Percentiles rank a stretch among this genome's conserved stretches.
phyloP scores from a whole-genome alignment of 2,797 vertebrate genomes.

The Thalassophryne amazonica region DNA sequence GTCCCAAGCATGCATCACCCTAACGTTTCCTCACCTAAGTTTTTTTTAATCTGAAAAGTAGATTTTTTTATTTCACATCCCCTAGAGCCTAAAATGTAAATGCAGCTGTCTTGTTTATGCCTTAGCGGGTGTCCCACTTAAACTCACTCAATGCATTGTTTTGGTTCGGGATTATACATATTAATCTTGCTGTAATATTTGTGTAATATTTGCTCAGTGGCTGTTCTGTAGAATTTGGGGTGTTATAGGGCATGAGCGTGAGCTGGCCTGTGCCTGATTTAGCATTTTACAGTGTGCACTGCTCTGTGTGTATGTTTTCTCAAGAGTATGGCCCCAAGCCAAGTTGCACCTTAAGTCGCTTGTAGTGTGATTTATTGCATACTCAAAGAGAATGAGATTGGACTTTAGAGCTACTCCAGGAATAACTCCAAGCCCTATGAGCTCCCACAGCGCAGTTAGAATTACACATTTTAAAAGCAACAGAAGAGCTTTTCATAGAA shows the following conservation, averaged over 20 bases:
- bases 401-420: conserved; percentile 49
- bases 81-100: conserved; percentile 1
- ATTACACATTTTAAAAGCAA: conserved; percentile 45
- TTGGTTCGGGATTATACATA: conserved; percentile 54
- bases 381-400: conserved; percentile 58
- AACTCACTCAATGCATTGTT: conserved; percentile 48
- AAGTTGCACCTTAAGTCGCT: conserved; percentile 60
- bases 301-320: conserved; percentile 29
- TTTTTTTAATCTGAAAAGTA: conserved; percentile 7
- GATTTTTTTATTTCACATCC: conserved; percentile 23
- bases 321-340: conserved; percentile 43
- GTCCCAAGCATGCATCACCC: conserved; percentile 2
- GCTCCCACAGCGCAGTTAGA: conserved; percentile 31
- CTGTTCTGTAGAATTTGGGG: conserved; percentile 34
- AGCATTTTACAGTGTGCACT: conserved; percentile 26
- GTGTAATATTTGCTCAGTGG: conserved; percentile 46
- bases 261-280: conserved; percentile 40
- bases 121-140: conserved; percentile 46
- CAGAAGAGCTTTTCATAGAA: conserved; percentile 66
- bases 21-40: conserved; percentile 13
- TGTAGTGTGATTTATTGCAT: conserved; percentile 60
- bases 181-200: conserved; percentile 51
- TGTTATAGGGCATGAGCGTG: conserved; percentile 29
- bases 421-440: conserved; percentile 39
- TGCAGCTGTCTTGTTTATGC: conserved; percentile 50